A percentile compares a stretch with the other conserved stretches of the same genome.
phyloP scores from a whole-genome alignment of 2,888 invertebrate genomes.

The Harpalus rubripes region DNA sequence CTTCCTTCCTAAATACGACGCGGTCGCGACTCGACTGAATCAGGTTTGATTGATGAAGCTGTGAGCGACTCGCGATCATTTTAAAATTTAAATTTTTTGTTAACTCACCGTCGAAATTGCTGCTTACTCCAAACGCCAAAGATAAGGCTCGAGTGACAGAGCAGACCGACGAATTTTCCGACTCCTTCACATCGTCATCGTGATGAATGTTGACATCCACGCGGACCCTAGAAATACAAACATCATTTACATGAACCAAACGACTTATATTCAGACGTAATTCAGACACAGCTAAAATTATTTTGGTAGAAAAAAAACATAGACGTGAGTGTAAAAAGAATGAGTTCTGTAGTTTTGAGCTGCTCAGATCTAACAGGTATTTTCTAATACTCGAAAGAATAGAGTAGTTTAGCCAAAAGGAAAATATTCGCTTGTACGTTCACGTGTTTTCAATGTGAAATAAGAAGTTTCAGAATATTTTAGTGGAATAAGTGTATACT shows the following conservation, averaged over 20 bases:
- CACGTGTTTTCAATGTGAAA: too few relatives aligned
- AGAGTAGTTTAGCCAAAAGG: too few relatives aligned
- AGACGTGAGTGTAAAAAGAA: not conserved
- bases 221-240: not conserved
- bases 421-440: too few relatives aligned
- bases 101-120: slow-evolving; percentile 61
- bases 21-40: slow-evolving; percentile 52
- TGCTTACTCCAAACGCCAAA: slow-evolving; percentile 29
- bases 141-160: slow-evolving; percentile 34
- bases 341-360: too few relatives aligned
- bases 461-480: too few relatives aligned
- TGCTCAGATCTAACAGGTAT: too few relatives aligned
- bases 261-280: not conserved
- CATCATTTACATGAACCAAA: not conserved
- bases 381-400: too few relatives aligned
- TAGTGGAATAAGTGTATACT: too few relatives aligned
- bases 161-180: slow-evolving; percentile 16
- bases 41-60: slow-evolving; percentile 62
- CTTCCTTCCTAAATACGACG: slow-evolving; percentile 65
- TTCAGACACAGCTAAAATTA: not conserved
- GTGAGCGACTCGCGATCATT: slow-evolving; percentile 55
- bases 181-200: slow-evolving; percentile 17
- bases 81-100: slow-evolving; percentile 66
- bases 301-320: not conserved
- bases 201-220: slow-evolving; percentile 5